These are phyloP conservation scores for Griposia aprilina DNA, from an alignment of 2,888 invertebrate species.

Conservation along the genomic window DNA sequence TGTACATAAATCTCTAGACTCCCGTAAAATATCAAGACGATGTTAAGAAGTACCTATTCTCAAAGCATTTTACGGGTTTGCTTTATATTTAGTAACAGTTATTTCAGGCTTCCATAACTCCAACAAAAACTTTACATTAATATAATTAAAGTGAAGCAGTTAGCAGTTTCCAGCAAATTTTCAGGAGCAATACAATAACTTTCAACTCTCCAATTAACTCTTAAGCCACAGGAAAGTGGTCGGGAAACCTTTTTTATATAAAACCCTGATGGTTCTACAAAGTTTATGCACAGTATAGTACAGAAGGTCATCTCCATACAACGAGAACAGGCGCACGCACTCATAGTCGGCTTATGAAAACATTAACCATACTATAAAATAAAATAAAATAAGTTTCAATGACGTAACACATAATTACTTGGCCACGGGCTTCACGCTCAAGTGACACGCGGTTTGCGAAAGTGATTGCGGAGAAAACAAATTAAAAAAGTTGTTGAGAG, in stretches of 20 bases:
- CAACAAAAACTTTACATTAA: not conserved
- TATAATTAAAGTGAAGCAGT: slow-evolving; percentile 11
- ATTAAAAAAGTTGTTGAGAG: too few species aligned
- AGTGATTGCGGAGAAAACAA: too few species aligned
- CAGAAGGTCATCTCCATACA: not conserved
- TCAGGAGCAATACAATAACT: slow-evolving; percentile 32
- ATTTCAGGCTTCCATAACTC: not conserved
- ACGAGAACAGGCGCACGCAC: too few species aligned
- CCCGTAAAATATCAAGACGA: not conserved
- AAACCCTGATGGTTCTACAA: not conserved
- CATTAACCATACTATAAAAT: too few species aligned
- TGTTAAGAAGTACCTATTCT: not conserved
- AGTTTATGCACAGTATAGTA: not conserved
- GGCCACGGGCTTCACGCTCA: too few species aligned
- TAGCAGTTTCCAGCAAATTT: slow-evolving; percentile 23
- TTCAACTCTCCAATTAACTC: slow-evolving; percentile 28
- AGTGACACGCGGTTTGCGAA: too few species aligned
- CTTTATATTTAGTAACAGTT: not conserved
- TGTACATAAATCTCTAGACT: not conserved
- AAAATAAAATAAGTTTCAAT: too few species aligned
- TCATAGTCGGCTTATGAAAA: too few species aligned
- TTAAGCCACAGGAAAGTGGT: slow-evolving; percentile 13
- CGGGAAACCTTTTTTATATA: slow-evolving; percentile 16
- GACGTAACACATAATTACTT: too few species aligned
- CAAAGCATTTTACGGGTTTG: not conserved